Percentiles rank a stretch among this genome's conserved stretches.
Conservation (phyloP, 1,140 invertebrate species). For the Sitobion miscanthi region DNA sequence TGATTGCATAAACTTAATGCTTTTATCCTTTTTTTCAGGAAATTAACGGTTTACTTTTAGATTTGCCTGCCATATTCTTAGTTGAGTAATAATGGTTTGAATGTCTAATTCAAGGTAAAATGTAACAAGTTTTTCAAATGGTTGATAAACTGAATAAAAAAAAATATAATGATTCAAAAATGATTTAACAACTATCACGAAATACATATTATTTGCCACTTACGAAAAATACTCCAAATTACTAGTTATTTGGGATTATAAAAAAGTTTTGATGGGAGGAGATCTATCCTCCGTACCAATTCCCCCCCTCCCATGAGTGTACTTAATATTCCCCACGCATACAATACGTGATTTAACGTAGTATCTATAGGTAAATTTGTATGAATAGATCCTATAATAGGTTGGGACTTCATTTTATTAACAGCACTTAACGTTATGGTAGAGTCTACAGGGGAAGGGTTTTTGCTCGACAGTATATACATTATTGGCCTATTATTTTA, state of each 20-base stretch:
- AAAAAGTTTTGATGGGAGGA: neutral
- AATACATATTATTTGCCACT: neutral
- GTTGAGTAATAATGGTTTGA: neutral
- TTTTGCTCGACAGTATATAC: no score
- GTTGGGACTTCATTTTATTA: neutral
- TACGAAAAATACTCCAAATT: neutral
- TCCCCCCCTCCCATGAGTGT: neutral
- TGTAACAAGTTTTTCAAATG: neutral
- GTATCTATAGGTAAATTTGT: neutral
- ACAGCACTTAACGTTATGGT: neutral
- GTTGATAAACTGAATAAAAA: neutral
- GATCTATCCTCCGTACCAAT: neutral
- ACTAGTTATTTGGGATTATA: neutral
- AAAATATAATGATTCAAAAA: neutral
- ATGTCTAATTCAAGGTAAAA: neutral
- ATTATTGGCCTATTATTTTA: neutral
- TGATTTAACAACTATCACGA: neutral
- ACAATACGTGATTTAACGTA: neutral
- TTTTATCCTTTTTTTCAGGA: no score
- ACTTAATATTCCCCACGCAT: neutral
- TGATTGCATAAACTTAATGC: no score
- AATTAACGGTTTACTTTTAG: neutral
- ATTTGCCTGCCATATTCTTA: neutral
- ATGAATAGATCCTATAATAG: neutral
- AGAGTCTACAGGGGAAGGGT: neutral